phyloP scores from a whole-genome alignment of 2,888 invertebrate genomes.

The Aporophyla nigra region DNA sequence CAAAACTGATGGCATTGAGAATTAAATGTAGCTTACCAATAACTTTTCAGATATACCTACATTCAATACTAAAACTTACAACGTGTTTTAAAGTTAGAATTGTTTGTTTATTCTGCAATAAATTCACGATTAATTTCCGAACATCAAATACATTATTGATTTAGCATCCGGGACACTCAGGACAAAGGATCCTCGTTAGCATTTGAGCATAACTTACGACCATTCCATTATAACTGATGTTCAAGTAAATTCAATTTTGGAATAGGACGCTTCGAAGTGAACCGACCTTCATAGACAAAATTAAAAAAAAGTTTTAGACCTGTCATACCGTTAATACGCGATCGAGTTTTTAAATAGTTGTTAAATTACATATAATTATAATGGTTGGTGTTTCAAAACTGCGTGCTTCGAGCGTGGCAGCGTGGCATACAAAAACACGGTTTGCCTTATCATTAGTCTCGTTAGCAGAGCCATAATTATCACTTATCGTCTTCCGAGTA shows the following conservation, averaged over 20 bases:
- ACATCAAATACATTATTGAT: conserved; percentile 9
- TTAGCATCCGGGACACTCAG: not conserved
- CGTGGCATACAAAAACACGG: conserved; percentile 61
- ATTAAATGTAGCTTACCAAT: too few relatives aligned
- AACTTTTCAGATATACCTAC: not conserved
- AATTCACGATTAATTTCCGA: conserved; percentile 15
- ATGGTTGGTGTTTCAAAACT: conserved; percentile 49
- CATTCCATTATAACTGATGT: conserved; percentile 1
- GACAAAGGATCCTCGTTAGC: conserved; percentile 21
- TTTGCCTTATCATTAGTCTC: conserved; percentile 75
- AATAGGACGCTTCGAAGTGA: conserved; percentile 14
- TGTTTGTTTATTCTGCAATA: conserved; percentile 22
- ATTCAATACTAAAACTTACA: conserved; percentile 2
- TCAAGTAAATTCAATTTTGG: conserved; percentile 38
- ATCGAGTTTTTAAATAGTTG: conserved; percentile 54
- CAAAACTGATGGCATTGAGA: not conserved
- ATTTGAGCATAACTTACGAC: not conserved
- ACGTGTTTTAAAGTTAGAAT: not conserved
- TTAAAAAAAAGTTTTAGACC: conserved; percentile 25
- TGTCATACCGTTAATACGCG: conserved; percentile 33
- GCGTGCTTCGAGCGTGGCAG: conserved; percentile 37
- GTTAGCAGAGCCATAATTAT: conserved; percentile 77
- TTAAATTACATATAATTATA: conserved; percentile 61
- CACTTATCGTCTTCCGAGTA: conserved; percentile 73
- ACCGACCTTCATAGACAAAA: conserved; percentile 5